Evolutionary conservation across 92 coral and sea anemone species (phyloP).

Genomic region (Epizoanthus fatuus): DNA sequence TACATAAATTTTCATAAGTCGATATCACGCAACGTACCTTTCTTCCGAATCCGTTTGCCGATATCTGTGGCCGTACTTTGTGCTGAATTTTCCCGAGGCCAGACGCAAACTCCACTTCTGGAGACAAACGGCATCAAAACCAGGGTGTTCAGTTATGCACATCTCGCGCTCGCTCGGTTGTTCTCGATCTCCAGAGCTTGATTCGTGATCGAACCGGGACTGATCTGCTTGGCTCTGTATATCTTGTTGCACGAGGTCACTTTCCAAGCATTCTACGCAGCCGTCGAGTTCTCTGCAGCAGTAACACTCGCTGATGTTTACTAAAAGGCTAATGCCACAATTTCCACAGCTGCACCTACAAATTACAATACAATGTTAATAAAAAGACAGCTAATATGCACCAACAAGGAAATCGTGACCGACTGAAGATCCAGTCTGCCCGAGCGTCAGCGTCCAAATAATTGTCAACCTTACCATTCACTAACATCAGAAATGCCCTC

Average conservation of each 20-base stretch:
- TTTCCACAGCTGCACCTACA: slow-evolving; percentile 59
- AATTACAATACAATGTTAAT: not conserved
- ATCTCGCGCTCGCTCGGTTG: not conserved
- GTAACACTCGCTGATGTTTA: slow-evolving; percentile 55
- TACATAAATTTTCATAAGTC: too few relatives aligned
- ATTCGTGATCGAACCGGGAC: not conserved
- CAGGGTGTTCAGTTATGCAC: slow-evolving; percentile 11
- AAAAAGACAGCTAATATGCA: too few relatives aligned
- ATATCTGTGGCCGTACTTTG: slow-evolving; percentile 21
- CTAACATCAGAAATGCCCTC: slow-evolving; percentile 44
- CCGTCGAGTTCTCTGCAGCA: slow-evolving; percentile 59
- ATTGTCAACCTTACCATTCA: slow-evolving; percentile 51
- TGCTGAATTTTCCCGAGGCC: slow-evolving; percentile 17
- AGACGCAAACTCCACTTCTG: slow-evolving; percentile 34
- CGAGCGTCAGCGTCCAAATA: not conserved
- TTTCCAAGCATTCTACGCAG: slow-evolving; percentile 40
- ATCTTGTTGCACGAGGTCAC: slow-evolving; percentile 54
- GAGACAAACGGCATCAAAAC: slow-evolving; percentile 20
- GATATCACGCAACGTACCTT: not conserved
- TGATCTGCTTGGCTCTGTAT: slow-evolving; percentile 15
- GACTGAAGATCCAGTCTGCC: too few relatives aligned
- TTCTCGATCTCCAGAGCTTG: too few relatives aligned
- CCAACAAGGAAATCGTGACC: too few relatives aligned
- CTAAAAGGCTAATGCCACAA: slow-evolving; percentile 22
- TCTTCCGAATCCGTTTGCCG: slow-evolving; percentile 16